These are phyloP conservation scores for Myotis brandtii DNA, from an alignment of 2,113 vertebrate species.

Conservation along the genomic window DNA sequence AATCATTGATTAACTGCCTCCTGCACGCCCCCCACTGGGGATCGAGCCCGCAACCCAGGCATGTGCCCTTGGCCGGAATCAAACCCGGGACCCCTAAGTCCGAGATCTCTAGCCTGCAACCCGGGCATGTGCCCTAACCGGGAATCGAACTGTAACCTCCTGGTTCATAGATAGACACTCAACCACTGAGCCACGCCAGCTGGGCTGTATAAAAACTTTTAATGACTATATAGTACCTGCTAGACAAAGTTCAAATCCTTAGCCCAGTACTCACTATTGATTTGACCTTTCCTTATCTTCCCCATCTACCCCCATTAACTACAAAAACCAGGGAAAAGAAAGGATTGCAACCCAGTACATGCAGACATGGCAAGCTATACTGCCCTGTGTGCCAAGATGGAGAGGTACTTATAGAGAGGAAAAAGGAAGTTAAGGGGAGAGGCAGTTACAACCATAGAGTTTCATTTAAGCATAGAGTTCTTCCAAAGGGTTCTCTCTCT, in stretches of 20 bases:
- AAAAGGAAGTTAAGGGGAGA: neutral
- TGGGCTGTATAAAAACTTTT: neutral
- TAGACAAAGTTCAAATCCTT: constrained; percentile 29
- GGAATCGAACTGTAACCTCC: neutral
- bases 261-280: neutral
- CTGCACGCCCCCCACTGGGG: too few species aligned
- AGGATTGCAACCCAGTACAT: neutral
- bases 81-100: too few species aligned
- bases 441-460: neutral
- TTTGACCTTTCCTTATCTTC: neutral
- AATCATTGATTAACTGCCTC: too few species aligned
- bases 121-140: neutral
- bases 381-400: neutral
- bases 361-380: neutral
- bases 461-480: neutral
- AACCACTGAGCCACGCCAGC: neutral
- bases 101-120: too few species aligned
- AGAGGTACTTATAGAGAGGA: neutral
- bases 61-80: too few species aligned
- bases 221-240: neutral
- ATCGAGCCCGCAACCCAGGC: too few species aligned
- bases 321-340: neutral
- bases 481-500: neutral
- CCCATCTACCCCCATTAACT: neutral
- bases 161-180: neutral